Conservation (phyloP, 2,797 vertebrate species). For the Catostomus latipinnis region DNA sequence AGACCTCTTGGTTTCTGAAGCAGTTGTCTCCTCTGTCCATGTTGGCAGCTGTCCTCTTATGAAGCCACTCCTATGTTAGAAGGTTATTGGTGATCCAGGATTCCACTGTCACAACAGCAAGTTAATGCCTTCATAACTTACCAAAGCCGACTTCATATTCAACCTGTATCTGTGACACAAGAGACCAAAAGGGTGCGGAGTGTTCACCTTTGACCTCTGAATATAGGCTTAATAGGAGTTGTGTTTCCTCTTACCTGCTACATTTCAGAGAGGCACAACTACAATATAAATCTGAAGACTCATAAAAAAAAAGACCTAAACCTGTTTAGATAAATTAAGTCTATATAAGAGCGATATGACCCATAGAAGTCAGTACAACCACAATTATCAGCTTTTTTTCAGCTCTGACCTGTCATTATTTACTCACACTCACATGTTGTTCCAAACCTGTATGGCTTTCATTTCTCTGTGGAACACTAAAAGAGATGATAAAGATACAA, state of each 20-base stretch:
- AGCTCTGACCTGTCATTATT: neutral
- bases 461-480: no score
- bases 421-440: no score
- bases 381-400: neutral
- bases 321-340: constrained; percentile 21
- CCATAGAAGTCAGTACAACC: neutral
- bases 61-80: neutral
- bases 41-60: neutral
- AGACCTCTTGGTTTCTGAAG: no score
- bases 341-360: neutral
- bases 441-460: no score
- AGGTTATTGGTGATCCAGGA: constrained; percentile 3
- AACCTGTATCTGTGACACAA: constrained; percentile 51
- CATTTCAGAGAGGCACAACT: constrained; percentile 21
- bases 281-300: constrained; percentile 28
- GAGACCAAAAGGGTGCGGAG: constrained; percentile 38
- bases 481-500: no score
- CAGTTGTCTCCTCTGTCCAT: no score
- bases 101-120: constrained; percentile 8
- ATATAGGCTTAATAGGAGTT: constrained; percentile 39
- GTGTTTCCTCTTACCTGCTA: constrained; percentile 30
- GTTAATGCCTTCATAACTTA: constrained; percentile 28
- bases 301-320: constrained; percentile 29
- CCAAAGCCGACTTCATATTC: constrained; percentile 46
- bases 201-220: constrained; percentile 61